Evolutionary conservation across 1,140 invertebrate species (phyloP), one percentile per base, ranked within the genome.

Genomic region (Centruroides vittatus): DNA sequence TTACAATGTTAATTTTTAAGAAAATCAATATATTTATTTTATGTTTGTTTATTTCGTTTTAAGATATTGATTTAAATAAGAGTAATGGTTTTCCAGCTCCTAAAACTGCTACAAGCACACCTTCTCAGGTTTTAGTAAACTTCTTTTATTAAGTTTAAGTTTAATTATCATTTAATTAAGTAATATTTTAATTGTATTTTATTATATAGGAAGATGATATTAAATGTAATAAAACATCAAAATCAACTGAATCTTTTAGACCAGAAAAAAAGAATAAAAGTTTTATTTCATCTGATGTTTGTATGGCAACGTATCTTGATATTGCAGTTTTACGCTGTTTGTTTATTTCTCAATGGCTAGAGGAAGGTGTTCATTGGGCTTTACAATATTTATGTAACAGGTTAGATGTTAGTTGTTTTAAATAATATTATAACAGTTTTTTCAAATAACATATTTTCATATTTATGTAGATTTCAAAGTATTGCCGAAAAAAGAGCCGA

Each of bases 361-460:
- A 98, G 73, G 94, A 98, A 75, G 96, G 96, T 3, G 85, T 98
- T 36, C 91, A 87, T 76, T 99, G 96, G 96, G 92, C 90, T 36
- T 74, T 98, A n/a, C 86, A 93, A 72, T 99, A 86, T 75, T 76
- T 94, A 52, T 88, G 89, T 66, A 88, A 91, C 69, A 82, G 90
- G 89, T 89, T 73, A 68, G 66, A 57, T 58, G 55, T 12, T 46
- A 8, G 49, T 59, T 48, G 2, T 41, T 35, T 41, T 41, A 41
- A 41, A 3, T 41, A 41, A 41, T 41, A 2, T 41, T 3, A 48
- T 47, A 5, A 35, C 51, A 11, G 3, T 50, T 8, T 36, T n/a
- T 36, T 41, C n/a, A 61, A n/a, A 34, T 41, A 64, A 64, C 8
- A n/a, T 58, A 13, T 55, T 35, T 58, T 5, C 8, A 49, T 12